Evolutionary conservation across 2,888 invertebrate genomes (phyloP).

Genomic region (Abrostola triplasia): DNA sequence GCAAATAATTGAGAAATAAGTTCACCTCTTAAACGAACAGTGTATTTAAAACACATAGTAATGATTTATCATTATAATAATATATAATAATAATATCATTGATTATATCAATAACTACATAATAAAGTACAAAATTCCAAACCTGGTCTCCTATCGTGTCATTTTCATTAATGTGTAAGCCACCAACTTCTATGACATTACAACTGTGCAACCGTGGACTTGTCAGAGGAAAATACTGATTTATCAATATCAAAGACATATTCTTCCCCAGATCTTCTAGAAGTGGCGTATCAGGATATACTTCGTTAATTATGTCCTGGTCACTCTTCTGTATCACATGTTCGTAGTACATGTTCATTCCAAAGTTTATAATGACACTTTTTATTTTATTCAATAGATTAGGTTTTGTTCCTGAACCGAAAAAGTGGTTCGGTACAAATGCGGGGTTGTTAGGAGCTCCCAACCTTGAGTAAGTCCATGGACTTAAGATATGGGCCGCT

Average conservation of each 20-base stretch:
- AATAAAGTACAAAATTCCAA: neutral
- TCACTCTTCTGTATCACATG: constrained; percentile 56
- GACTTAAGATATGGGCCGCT: constrained; percentile 85
- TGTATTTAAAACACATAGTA: too few relatives aligned
- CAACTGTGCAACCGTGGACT: constrained; percentile 81
- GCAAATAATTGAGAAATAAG: neutral
- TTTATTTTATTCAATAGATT: constrained; percentile 74
- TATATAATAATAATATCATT: too few relatives aligned
- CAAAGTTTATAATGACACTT: constrained; percentile 69
- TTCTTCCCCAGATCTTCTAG: constrained; percentile 62
- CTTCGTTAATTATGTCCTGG: constrained; percentile 50
- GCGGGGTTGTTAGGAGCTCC: constrained; percentile 88
- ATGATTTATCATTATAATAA: too few relatives aligned
- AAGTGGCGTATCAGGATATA: constrained; percentile 57
- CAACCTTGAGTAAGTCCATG: constrained; percentile 86
- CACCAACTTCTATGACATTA: constrained; percentile 85
- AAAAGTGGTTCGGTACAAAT: constrained; percentile 85
- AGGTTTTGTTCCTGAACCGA: constrained; percentile 76
- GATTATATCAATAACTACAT: neutral
- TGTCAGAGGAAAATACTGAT: constrained; percentile 85
- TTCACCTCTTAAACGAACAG: too few relatives aligned
- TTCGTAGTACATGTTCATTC: constrained; percentile 55
- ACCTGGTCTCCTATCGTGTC: neutral
- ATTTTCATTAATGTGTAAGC: constrained; percentile 48
- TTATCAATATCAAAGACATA: constrained; percentile 66